Evolutionary conservation across 2,888 invertebrate genomes (phyloP).

Genomic region (Dynastes tityus): DNA sequence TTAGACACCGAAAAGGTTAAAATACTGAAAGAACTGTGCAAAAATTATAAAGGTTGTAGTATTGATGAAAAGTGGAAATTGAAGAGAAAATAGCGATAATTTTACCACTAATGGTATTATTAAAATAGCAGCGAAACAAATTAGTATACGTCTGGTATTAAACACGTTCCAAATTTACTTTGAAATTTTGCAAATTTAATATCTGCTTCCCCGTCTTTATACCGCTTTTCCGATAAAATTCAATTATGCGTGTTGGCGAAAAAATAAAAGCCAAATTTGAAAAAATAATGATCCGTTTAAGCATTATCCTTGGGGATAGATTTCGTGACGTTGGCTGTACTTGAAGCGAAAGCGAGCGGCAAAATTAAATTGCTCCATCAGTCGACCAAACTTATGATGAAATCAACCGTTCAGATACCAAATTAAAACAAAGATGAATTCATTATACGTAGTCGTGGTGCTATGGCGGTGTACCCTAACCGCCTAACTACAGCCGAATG

Average conservation of each 20-base stretch:
- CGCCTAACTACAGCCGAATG: conserved; percentile 15
- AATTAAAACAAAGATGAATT: conserved; percentile 44
- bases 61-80: too few relatives aligned
- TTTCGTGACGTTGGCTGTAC: not conserved
- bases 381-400: conserved; percentile 37
- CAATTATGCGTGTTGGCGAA: not conserved
- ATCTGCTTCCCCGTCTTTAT: too few relatives aligned
- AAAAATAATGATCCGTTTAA: conserved; percentile 29
- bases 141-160: too few relatives aligned
- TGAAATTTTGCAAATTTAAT: too few relatives aligned
- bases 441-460: conserved; percentile 42
- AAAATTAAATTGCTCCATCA: conserved; percentile 40
- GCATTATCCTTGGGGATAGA: not conserved
- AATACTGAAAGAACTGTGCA: too few relatives aligned
- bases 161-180: too few relatives aligned
- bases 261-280: conserved; percentile 14
- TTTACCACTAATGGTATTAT: too few relatives aligned
- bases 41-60: too few relatives aligned
- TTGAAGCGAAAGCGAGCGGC: conserved; percentile 35
- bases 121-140: too few relatives aligned
- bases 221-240: not conserved
- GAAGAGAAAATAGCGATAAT: too few relatives aligned
- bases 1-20: too few relatives aligned
- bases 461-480: conserved; percentile 32
- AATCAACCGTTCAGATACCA: conserved; percentile 43